Evolutionary conservation across 2,113 vertebrate species (phyloP).

Genomic region (Sebastes fasciatus): DNA sequence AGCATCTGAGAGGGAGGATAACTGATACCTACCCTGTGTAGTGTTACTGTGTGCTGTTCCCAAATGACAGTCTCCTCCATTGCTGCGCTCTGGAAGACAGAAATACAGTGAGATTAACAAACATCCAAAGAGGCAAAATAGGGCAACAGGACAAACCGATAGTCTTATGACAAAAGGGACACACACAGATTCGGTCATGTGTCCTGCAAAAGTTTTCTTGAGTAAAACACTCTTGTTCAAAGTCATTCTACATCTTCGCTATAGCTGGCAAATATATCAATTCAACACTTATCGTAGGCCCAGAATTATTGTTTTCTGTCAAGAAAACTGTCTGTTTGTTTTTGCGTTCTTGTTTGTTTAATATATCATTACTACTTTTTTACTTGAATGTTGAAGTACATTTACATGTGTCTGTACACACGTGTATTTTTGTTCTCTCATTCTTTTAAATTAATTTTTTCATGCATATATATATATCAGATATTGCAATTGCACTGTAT

Average conservation of each 20-base stretch:
- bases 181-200: background rate
- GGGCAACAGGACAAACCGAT: background rate
- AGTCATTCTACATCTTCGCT: background rate
- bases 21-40: slow-evolving; percentile 94
- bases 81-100: slow-evolving; percentile 89
- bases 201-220: background rate
- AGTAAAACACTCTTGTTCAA: background rate
- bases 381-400: no score
- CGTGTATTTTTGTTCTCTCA: no score
- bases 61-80: slow-evolving; percentile 99
- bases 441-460: no score
- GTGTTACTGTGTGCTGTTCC: slow-evolving; percentile 99
- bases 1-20: slow-evolving; percentile 52
- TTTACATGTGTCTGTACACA: no score
- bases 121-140: no score
- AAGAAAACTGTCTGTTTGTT: background rate
- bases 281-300: background rate
- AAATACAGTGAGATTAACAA: slow-evolving; percentile 41
- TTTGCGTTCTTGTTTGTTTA: no score
- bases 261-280: background rate
- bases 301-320: background rate
- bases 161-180: background rate
- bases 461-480: no score
- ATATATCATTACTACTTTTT: no score
- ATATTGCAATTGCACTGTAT: no score